Base-by-base conservation (phyloP, 2,888 invertebrate species). In the Netelia virgata region DNA sequence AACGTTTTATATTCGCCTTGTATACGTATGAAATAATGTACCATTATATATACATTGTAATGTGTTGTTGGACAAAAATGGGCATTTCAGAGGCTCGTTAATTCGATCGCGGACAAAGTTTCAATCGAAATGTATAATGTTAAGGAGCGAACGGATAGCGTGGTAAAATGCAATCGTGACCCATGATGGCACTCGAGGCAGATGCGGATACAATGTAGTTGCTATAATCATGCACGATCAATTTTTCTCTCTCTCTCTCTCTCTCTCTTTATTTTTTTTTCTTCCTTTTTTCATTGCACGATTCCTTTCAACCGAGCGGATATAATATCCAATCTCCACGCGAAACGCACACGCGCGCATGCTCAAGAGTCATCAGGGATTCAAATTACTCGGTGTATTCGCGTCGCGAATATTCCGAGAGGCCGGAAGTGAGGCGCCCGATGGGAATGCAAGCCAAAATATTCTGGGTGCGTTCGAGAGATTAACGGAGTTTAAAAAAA, bases 391-490 rank as follows among this genome's bases (percentile, higher is more conserved):
- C 36, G 36, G 36, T 14, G 8, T 11, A 10, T 14, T 47, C 47
- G 10, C 47, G 47, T 47, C 10, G 47, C 47, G 47, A 47, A 47
- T 47, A 47, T 47, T 47, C 47, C 11, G 14, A 47, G 11, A 43
- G 70, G 59, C 76, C 82, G 82, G 82, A 82, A 82, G 64, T 68
- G 41, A 57, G 82, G 83, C 83, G 83, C 83, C 82, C 74, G 68
- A 72, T 75, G 83, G 66, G 43, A 79, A 83, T 75, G 75, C 83
- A 75, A 76, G 75, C 80, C 75, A 83, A 83, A 69, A 77, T 82
- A 78, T 76, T 72, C 73, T 63, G 69, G 59, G 61, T 68, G 68
- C 77, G 83, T 55, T 74, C 64, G 70, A 43, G 77, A 69, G 55
- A 64, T 73, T 61, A 75, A 68, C 64, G 82, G 47, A 63, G 47